Evolutionary conservation across 2,113 vertebrate genomes (phyloP).

Genomic region (Naja naja): DNA sequence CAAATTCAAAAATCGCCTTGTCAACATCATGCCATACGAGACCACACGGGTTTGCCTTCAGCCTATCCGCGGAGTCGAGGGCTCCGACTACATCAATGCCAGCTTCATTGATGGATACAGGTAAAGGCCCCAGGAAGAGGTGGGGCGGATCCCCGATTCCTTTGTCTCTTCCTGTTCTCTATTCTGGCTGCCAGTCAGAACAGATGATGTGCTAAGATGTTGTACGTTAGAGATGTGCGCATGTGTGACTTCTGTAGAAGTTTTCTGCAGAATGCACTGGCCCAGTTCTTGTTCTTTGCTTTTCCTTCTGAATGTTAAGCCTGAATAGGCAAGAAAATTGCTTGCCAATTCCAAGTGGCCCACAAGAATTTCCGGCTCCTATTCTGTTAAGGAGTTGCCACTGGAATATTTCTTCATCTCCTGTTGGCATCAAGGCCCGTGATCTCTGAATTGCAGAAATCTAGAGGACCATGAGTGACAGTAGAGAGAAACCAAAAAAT

Average conservation of each 20-base stretch:
- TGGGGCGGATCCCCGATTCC: background rate
- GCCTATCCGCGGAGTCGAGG: constrained; percentile 96
- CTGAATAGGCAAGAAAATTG: background rate
- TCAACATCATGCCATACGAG: constrained; percentile 99
- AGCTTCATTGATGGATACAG: constrained; percentile 98
- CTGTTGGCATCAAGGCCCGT: background rate
- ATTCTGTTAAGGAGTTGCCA: background rate
- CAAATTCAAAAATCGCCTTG: constrained; percentile 98
- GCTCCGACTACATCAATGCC: constrained; percentile 95
- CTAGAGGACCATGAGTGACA: background rate
- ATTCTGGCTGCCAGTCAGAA: background rate
- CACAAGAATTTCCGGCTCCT: background rate
- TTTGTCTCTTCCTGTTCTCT: background rate
- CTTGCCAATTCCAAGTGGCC: background rate
- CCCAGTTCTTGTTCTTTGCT: background rate
- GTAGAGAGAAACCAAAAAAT: background rate
- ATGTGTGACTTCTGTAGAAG: background rate
- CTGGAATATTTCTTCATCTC: background rate
- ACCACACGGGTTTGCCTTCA: constrained; percentile 94
- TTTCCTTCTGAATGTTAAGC: background rate
- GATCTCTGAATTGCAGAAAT: background rate
- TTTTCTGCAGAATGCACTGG: background rate
- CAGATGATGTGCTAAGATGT: background rate
- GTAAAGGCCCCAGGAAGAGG: constrained; percentile 56
- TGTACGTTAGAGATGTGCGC: background rate